Conservation (phyloP, 92 coral and sea anemone species). For the Nematostella vectensis region DNA sequence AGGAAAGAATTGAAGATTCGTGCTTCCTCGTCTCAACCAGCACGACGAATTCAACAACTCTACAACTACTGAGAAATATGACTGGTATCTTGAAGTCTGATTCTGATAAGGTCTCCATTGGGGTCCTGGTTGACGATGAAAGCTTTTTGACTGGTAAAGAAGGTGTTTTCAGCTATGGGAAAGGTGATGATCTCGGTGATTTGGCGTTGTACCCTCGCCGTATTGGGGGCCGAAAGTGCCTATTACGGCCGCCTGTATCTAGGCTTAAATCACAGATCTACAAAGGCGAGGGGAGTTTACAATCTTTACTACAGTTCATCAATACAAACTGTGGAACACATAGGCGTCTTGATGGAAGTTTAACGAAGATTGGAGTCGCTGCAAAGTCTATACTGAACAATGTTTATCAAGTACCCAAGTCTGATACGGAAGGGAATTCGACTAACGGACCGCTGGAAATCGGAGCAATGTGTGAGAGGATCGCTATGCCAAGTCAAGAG, state of each 20-base stretch:
- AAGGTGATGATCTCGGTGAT: background rate
- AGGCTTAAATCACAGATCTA: slow-evolving; percentile 14
- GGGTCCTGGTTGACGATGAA: slow-evolving; percentile 5
- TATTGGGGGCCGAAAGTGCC: slow-evolving; percentile 45
- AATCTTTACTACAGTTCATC: slow-evolving; percentile 37
- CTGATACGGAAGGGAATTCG: background rate
- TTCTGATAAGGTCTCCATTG: slow-evolving; percentile 7
- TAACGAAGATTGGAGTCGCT: slow-evolving; percentile 32
- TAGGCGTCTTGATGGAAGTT: slow-evolving; percentile 44
- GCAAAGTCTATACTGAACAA: slow-evolving; percentile 37
- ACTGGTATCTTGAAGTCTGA: slow-evolving; percentile 12
- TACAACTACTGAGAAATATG: slow-evolving; percentile 9
- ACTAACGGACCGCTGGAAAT: slow-evolving; percentile 28
- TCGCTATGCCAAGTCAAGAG: slow-evolving; percentile 54
- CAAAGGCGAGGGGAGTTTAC: slow-evolving; percentile 25
- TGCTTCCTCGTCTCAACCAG: slow-evolving; percentile 6
- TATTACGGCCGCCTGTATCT: slow-evolving; percentile 27
- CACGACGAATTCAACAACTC: background rate
- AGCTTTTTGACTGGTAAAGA: background rate
- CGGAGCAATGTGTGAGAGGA: slow-evolving; percentile 51
- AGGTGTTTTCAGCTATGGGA: background rate
- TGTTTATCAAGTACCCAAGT: slow-evolving; percentile 29
- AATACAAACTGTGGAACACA: slow-evolving; percentile 54
- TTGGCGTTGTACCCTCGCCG: slow-evolving; percentile 47
- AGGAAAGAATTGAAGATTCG: slow-evolving; percentile 1